Conservation (phyloP, 2,888 invertebrate species). For the Dolichopus griseipennis region DNA sequence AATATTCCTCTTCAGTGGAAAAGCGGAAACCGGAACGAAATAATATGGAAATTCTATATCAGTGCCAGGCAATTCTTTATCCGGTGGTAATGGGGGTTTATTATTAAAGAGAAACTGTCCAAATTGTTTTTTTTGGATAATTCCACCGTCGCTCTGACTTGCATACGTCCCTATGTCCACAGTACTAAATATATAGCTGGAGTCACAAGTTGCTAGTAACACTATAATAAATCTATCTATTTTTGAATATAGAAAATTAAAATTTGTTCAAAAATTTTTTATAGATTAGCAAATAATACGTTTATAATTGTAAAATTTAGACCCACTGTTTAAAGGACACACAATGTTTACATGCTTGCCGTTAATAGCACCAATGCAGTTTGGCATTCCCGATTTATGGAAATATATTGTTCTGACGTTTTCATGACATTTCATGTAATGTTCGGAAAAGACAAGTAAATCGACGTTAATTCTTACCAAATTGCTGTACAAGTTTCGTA, state of each 20-base stretch:
- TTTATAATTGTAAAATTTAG: constrained; percentile 32
- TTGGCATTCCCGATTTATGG: constrained; percentile 22
- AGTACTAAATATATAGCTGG: constrained; percentile 18
- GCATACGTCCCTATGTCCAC: constrained; percentile 19
- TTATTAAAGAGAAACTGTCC: constrained; percentile 17
- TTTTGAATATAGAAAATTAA: too few relatives aligned
- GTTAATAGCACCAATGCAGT: constrained; percentile 19
- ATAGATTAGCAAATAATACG: constrained; percentile 15
- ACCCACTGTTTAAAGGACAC: constrained; percentile 28
- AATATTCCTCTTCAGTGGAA: constrained; percentile 15
- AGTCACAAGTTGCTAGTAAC: constrained; percentile 19
- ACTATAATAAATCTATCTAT: constrained; percentile 11
- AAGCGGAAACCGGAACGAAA: constrained; percentile 10
- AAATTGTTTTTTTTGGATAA: constrained; percentile 11
- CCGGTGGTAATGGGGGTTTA: constrained; percentile 13
- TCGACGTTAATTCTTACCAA: constrained; percentile 18
- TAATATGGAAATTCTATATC: constrained; percentile 16
- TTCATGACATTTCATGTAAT: constrained; percentile 16
- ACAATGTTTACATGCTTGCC: constrained; percentile 27
- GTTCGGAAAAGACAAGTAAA: constrained; percentile 20
- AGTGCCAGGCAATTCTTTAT: constrained; percentile 16
- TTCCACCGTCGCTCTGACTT: too few relatives aligned
- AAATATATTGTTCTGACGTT: constrained; percentile 17
- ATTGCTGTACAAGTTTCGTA: constrained; percentile 16
- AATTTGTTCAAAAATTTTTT: not conserved